Evolutionary conservation across 2,888 invertebrate species (phyloP).

Genomic region (Cosmorhoe ocellata): DNA sequence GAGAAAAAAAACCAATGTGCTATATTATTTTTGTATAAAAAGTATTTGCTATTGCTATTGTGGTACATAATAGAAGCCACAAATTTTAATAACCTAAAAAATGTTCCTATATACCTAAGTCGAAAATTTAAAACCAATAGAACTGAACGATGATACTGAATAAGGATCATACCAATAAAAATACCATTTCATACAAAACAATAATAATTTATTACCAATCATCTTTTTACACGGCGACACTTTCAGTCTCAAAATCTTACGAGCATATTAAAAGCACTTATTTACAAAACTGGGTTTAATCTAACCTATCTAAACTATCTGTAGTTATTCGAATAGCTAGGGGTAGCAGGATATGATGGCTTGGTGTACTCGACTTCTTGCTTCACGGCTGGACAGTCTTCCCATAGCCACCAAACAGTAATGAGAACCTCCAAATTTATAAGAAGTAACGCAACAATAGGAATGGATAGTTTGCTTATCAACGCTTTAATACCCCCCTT

Average conservation of each 20-base stretch:
- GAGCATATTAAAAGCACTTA: not conserved
- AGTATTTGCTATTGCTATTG: too few species aligned
- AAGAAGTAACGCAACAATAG: slow-evolving; percentile 62
- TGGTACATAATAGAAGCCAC: too few species aligned
- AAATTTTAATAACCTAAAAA: too few species aligned
- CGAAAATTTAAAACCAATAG: not conserved
- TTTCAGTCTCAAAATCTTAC: slow-evolving; percentile 33
- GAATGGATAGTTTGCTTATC: slow-evolving; percentile 69
- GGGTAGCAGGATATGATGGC: slow-evolving; percentile 41
- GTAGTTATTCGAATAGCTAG: slow-evolving; percentile 45
- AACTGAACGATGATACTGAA: not conserved
- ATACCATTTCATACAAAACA: not conserved
- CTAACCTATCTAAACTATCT: slow-evolving; percentile 35
- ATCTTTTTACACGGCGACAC: slow-evolving; percentile 21
- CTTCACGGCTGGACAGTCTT: slow-evolving; percentile 58
- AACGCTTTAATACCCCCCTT: slow-evolving; percentile 68
- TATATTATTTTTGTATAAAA: too few species aligned
- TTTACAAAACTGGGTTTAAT: slow-evolving; percentile 43
- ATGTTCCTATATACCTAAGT: not conserved
- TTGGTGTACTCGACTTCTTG: slow-evolving; percentile 29
- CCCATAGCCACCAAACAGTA: slow-evolving; percentile 78
- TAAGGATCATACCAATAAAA: not conserved
- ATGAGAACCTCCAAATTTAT: slow-evolving; percentile 71
- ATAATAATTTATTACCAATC: slow-evolving; percentile 9
- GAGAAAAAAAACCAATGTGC: too few species aligned